Percentiles rank a stretch among this genome's conserved stretches.
phyloP scores from a whole-genome alignment of 2,797 vertebrate species.

The Argya squamiceps region DNA sequence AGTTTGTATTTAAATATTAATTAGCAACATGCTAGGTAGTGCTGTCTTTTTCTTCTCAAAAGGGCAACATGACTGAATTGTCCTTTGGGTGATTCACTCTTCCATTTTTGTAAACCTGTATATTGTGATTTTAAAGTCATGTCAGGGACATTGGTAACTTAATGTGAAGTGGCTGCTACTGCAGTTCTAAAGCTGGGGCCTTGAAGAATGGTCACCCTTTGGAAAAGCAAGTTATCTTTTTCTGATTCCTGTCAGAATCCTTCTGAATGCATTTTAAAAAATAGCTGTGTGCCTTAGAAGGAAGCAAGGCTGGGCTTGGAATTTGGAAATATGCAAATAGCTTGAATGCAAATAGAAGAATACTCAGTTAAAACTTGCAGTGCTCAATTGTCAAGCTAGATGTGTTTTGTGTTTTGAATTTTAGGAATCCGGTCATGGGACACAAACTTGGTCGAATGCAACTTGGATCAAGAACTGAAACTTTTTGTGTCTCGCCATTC shows the following conservation, averaged over 20 bases:
- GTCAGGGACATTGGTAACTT: background rate
- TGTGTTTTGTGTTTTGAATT: constrained; percentile 61
- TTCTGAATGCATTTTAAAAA: background rate
- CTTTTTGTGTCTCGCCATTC: constrained; percentile 98
- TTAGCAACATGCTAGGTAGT: constrained; percentile 32
- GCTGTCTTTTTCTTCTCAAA: background rate
- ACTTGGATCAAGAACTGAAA: constrained; percentile 97
- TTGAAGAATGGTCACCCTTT: background rate
- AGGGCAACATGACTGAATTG: background rate
- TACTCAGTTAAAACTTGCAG: background rate
- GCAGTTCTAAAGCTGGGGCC: background rate
- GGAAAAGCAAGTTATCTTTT: background rate
- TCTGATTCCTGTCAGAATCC: background rate
- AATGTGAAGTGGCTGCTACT: background rate
- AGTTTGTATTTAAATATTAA: constrained; percentile 66
- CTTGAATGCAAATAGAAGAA: background rate
- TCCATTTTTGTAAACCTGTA: background rate
- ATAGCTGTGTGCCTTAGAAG: background rate
- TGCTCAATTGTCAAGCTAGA: background rate
- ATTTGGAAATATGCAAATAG: background rate
- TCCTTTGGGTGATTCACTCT: background rate
- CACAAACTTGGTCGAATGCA: constrained; percentile 93
- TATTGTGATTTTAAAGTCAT: background rate
- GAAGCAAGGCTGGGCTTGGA: background rate
- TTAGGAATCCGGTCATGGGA: constrained; percentile 97